Evolutionary conservation across 1,140 invertebrate species (phyloP).

Genomic region (Hyphantria cunea): DNA sequence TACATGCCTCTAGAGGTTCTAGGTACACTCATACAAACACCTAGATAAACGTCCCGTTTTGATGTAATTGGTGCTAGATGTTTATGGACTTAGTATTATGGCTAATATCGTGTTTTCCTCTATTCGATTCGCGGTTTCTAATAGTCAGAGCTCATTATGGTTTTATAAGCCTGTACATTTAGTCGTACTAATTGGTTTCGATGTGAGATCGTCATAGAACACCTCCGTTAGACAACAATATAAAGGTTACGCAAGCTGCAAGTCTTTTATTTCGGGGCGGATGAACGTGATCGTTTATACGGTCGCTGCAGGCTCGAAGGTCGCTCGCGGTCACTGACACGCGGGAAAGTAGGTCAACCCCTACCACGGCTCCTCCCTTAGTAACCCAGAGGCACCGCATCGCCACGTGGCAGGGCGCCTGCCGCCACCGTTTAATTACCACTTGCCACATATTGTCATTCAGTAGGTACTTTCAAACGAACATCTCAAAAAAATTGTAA

Average conservation of each 20-base stretch:
- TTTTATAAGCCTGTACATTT: neutral
- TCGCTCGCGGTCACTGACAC: slow-evolving; percentile 72
- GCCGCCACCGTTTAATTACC: neutral
- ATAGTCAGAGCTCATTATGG: slow-evolving; percentile 21
- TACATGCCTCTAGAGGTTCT: slow-evolving; percentile 60
- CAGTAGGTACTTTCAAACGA: too few species aligned
- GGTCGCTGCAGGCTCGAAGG: slow-evolving; percentile 72
- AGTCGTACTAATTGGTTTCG: slow-evolving; percentile 13
- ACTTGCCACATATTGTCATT: neutral
- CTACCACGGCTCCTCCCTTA: slow-evolving; percentile 32
- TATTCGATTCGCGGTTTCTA: too few species aligned
- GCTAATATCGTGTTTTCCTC: slow-evolving; percentile 18
- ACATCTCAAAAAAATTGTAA: too few species aligned
- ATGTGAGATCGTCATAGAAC: slow-evolving; percentile 18
- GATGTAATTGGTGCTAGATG: slow-evolving; percentile 48
- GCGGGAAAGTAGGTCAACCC: slow-evolving; percentile 67
- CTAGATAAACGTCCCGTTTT: slow-evolving; percentile 53
- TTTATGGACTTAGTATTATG: slow-evolving; percentile 19
- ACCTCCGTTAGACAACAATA: slow-evolving; percentile 53
- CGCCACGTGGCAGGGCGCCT: slow-evolving; percentile 36
- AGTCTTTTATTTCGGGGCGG: slow-evolving; percentile 47
- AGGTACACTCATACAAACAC: slow-evolving; percentile 50
- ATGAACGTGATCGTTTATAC: slow-evolving; percentile 57
- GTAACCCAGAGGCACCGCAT: slow-evolving; percentile 25
- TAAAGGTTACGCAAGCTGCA: slow-evolving; percentile 55